Evolutionary conservation across 2,797 vertebrate species (phyloP), one percentile per base, ranked within the genome.

Genomic region (Molossus alvarezi): DNA sequence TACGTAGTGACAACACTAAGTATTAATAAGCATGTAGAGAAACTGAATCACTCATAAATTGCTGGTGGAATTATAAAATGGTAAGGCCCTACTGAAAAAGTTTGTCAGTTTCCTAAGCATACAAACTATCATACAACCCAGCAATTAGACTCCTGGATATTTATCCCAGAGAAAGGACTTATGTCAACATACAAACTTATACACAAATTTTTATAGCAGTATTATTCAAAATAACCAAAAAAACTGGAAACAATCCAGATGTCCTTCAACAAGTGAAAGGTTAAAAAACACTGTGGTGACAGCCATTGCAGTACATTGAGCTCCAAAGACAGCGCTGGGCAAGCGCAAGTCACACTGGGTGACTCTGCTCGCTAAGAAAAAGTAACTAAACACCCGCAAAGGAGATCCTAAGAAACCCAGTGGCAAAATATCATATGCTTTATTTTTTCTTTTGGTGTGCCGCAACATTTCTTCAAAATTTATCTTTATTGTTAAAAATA

Each of bases 81-180:
- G 12, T 45, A 91, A 18, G 23, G 11, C 9, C 62, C 76, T 11
- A 67, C 1, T 77, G 60, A 27, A 80, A 88, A 69, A 45, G 11
- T 15, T 6, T 37, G 33, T 20, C 29, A 94, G 53, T 53, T 33
- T 89, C 60, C 76, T 37, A 45, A 73, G 76, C 8, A 86, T 25
- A n/a, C 18, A 86, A 81, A 62, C 37, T 67, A 65, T 29, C 23
- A 77, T 33, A 48, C 20, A 82, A 60, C 71, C 20, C 55, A 79
- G 58, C 29, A 33, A 37, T 0, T 79, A 5, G 15, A 65, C 6
- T 75, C 23, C 41, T 73, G 51, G 45, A 29, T 65, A 80, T 80
- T 86, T 92, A 81, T 81, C 14, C 58, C 73, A 89, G 53, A 88
- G 13, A 94, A 76, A 71, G 76, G 57, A n/a, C 25, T n/a, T 76